Evolutionary conservation across 1,140 invertebrate genomes (phyloP).

Genomic region (Brachionus asplanchnoidis): DNA sequence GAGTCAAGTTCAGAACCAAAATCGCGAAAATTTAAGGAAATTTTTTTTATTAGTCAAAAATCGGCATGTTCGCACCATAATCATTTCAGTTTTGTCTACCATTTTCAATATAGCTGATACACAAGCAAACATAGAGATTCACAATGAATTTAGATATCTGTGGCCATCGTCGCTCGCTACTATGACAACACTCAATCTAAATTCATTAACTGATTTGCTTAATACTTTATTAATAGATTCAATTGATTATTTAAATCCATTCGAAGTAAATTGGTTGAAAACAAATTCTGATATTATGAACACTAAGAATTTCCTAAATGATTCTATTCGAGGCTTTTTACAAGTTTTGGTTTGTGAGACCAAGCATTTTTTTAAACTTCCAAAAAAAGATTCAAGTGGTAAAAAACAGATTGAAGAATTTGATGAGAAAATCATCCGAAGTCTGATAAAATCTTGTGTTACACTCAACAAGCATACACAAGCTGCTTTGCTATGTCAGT

Average conservation of each 20-base stretch:
- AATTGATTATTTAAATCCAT: background rate
- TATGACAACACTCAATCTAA: background rate
- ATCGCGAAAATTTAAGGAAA: background rate
- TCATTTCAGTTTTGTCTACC: slow-evolving; percentile 9
- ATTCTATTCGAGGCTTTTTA: background rate
- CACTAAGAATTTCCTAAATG: background rate
- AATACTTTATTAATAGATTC: background rate
- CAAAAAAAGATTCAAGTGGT: background rate
- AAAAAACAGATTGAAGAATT: background rate
- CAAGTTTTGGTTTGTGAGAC: slow-evolving; percentile 1
- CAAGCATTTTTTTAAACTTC: background rate
- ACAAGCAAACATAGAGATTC: slow-evolving; percentile 27
- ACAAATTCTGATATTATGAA: background rate
- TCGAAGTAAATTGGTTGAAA: background rate
- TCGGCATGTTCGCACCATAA: background rate
- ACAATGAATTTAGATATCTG: slow-evolving; percentile 4
- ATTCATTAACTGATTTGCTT: background rate
- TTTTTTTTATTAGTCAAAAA: slow-evolving; percentile 27
- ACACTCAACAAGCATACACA: slow-evolving; percentile 33
- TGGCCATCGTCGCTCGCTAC: slow-evolving; percentile 29
- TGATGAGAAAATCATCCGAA: slow-evolving; percentile 17
- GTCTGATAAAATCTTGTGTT: background rate
- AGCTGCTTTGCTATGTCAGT: slow-evolving; percentile 30
- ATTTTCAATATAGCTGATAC: slow-evolving; percentile 38
- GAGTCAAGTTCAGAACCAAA: background rate